Conservation (phyloP, 2,113 vertebrate species). For the Odocoileus hemionus region DNA sequence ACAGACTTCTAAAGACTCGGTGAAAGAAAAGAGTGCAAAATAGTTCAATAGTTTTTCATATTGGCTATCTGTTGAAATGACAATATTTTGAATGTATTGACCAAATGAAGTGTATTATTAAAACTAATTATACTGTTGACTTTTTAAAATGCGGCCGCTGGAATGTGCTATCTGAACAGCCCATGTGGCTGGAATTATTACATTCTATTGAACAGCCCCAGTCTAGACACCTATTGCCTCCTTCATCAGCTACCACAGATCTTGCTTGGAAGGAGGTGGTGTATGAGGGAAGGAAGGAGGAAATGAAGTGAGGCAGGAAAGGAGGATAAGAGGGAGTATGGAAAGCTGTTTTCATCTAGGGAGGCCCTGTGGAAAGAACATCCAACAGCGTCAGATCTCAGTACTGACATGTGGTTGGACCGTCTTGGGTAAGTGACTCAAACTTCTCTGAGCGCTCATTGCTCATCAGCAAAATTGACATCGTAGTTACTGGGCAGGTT, state of each 20-base stretch:
- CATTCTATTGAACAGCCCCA: background rate
- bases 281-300: background rate
- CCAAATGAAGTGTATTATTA: background rate
- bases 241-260: background rate
- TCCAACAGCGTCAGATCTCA: background rate
- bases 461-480: background rate
- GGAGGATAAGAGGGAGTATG: background rate
- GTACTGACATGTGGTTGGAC: accelerated
- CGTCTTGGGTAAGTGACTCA: too few relatives aligned
- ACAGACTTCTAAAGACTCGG: background rate
- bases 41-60: background rate
- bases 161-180: background rate
- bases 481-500: background rate
- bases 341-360: background rate
- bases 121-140: background rate
- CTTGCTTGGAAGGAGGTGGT: background rate
- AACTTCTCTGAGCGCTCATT: background rate
- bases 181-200: background rate
- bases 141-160: background rate
- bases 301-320: too few relatives aligned
- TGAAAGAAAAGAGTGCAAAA: background rate
- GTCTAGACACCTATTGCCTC: background rate
- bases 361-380: too few relatives aligned
- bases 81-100: background rate
- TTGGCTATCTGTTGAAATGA: background rate